phyloP scores from a whole-genome alignment of 2,113 vertebrate genomes.

The Canis aureus region DNA sequence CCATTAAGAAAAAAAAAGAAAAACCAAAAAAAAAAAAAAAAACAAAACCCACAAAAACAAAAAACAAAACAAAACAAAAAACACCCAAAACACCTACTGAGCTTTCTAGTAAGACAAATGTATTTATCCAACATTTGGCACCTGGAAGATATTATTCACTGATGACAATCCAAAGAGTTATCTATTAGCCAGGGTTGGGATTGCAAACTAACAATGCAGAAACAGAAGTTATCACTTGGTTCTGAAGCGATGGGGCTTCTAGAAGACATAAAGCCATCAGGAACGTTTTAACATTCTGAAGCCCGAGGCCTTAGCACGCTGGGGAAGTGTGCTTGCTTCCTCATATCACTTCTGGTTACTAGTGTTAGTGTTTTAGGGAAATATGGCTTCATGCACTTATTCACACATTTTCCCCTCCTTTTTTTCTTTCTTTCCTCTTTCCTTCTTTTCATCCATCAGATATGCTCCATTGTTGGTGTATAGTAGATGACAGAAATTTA shows the following conservation, averaged over 20 bases:
- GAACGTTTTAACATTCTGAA: neutral
- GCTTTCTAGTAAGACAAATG: slow-evolving; percentile 70
- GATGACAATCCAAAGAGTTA: slow-evolving; percentile 53
- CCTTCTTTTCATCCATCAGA: neutral
- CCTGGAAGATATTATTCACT: slow-evolving; percentile 75
- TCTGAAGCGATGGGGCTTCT: neutral
- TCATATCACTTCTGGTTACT: neutral
- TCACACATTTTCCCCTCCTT: neutral
- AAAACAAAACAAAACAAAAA: neutral
- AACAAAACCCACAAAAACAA: neutral
- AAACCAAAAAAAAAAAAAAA: neutral
- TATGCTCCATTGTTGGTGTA: neutral
- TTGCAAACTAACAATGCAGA: neutral
- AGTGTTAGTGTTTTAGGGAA: neutral
- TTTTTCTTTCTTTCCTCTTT: neutral
- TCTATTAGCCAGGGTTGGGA: neutral
- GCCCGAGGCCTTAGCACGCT: neutral
- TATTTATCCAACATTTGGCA: slow-evolving; percentile 49
- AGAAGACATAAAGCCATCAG: neutral
- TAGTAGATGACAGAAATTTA: neutral
- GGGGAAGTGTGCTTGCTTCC: neutral
- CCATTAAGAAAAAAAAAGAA: slow-evolving; percentile 27
- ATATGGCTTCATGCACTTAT: neutral
- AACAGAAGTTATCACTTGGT: neutral
- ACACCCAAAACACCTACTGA: neutral